Percentiles rank a stretch among this genome's conserved stretches.
phyloP scores from a whole-genome alignment of 2,113 vertebrate species.

The Mirza zaza region DNA sequence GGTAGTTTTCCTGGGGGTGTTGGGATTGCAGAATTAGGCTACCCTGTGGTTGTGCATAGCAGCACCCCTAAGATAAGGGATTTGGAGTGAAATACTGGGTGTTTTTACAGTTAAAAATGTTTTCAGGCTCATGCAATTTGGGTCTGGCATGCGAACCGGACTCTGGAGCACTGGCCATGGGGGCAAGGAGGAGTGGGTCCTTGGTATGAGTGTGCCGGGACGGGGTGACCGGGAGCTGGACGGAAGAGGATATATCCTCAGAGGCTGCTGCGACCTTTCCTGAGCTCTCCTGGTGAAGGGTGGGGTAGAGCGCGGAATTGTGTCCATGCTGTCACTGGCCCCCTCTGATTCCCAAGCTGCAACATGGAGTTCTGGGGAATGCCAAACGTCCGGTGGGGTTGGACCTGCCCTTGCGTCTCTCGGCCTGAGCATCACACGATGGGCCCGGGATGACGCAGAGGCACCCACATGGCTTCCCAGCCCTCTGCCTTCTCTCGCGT shows the following conservation, averaged over 20 bases:
- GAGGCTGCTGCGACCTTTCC: background rate
- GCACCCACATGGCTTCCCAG: background rate
- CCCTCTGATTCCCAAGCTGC: background rate
- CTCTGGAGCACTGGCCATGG: background rate
- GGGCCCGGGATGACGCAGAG: slow-evolving; percentile 10
- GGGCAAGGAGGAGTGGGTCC: background rate
- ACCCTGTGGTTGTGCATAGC: background rate
- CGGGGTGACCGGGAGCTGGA: background rate
- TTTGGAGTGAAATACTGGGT: no score
- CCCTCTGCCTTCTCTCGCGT: background rate
- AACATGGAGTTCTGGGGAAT: slow-evolving; percentile 36
- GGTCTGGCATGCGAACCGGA: background rate
- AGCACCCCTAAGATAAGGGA: no score
- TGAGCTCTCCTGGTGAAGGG: background rate
- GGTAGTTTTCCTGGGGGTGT: background rate
- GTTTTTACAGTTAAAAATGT: no score
- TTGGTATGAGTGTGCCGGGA: background rate
- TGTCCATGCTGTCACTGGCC: background rate
- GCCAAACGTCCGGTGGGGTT: background rate
- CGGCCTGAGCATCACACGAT: background rate
- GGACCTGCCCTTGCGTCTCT: slow-evolving; percentile 49
- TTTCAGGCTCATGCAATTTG: background rate
- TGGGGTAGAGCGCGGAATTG: background rate
- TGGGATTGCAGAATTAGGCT: accelerated
- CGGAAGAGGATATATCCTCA: background rate